Conservation (phyloP, 2,888 invertebrate genomes). For the Amaurobius ferox region DNA sequence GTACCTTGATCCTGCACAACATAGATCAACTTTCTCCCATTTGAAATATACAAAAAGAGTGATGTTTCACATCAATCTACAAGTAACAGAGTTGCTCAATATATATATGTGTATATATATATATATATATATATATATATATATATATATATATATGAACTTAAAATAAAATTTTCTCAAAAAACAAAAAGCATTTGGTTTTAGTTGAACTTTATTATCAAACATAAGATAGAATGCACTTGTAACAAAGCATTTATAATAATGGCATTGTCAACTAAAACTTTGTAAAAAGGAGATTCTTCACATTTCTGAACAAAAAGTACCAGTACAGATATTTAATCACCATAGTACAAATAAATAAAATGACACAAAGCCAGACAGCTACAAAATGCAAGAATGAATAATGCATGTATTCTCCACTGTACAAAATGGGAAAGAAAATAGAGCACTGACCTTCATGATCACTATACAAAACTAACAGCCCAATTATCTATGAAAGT, state of each 20-base stretch:
- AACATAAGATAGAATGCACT: slow-evolving; percentile 1
- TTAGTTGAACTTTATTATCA: slow-evolving; percentile 7
- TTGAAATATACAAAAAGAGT: too few relatives aligned
- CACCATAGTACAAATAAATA: slow-evolving; percentile 8
- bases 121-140: too few relatives aligned
- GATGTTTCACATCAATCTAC: too few relatives aligned
- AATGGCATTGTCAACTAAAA: not conserved
- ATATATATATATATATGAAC: too few relatives aligned
- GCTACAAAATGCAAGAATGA: slow-evolving; percentile 6
- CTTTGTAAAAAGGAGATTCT: slow-evolving; percentile 4
- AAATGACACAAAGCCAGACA: not conserved
- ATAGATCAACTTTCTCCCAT: too few relatives aligned
- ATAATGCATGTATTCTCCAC: not conserved
- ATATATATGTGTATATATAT: too few relatives aligned
- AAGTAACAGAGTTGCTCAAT: too few relatives aligned
- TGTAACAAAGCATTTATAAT: not conserved
- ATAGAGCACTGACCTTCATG: not conserved
- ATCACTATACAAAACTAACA: slow-evolving; percentile 15
- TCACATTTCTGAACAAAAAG: not conserved
- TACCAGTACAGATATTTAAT: not conserved
- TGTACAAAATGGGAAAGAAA: slow-evolving; percentile 5
- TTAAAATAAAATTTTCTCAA: too few relatives aligned
- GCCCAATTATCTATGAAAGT: slow-evolving; percentile 1
- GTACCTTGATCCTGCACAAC: too few relatives aligned
- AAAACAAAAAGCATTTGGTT: not conserved